Percentiles rank a stretch among this genome's conserved stretches.
Conservation (phyloP, 1,140 invertebrate species). For the Penaeus japonicus region DNA sequence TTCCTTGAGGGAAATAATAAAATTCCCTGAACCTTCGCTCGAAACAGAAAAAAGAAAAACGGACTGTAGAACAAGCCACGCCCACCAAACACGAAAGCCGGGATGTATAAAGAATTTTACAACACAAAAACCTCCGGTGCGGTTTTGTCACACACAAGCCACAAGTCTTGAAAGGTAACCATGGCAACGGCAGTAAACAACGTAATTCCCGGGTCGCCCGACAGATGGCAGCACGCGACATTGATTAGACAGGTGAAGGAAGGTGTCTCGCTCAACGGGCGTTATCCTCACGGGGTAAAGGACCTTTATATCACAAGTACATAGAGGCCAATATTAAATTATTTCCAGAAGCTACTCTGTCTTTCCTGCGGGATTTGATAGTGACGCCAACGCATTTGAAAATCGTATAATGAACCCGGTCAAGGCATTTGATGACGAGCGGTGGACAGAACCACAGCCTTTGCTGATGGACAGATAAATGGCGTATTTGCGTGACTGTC, state of each 20-base stretch:
- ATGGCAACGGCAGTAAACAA: slow-evolving; percentile 33
- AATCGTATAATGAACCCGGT: too few species aligned
- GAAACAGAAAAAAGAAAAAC: background rate
- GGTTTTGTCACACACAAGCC: slow-evolving; percentile 2
- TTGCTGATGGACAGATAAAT: too few species aligned
- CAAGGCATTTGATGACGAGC: too few species aligned
- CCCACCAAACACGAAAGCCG: slow-evolving; percentile 29
- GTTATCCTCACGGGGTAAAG: background rate
- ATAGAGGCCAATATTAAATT: background rate
- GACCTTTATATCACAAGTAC: background rate
- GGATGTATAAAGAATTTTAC: slow-evolving; percentile 24
- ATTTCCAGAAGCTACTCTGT: too few species aligned
- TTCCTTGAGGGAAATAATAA: background rate
- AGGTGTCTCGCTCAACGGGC: background rate
- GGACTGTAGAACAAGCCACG: slow-evolving; percentile 3
- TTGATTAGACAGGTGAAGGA: background rate
- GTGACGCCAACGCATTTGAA: too few species aligned
- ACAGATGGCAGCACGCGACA: slow-evolving; percentile 33
- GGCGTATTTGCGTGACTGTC: too few species aligned
- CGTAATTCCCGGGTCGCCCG: background rate
- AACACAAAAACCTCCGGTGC: background rate
- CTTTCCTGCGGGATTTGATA: too few species aligned
- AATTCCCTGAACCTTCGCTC: slow-evolving; percentile 1
- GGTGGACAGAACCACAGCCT: too few species aligned
- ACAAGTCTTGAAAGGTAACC: slow-evolving; percentile 24